phyloP scores from a whole-genome alignment of 2,888 invertebrate species.

The Scaptodrosophila latifasciaeformis region DNA sequence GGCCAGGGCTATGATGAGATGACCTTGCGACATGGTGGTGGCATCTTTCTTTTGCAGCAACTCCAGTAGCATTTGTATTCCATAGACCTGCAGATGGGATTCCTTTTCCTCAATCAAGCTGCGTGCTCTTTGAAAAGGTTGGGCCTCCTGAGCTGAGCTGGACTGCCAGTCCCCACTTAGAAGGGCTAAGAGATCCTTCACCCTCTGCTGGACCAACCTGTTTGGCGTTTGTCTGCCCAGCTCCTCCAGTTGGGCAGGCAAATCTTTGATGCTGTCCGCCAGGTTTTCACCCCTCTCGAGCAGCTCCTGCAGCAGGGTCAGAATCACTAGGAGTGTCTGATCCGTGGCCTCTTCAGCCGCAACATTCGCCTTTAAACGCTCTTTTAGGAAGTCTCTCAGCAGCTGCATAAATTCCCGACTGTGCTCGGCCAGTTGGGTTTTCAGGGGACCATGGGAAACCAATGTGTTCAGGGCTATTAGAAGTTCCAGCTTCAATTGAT shows the following conservation, averaged over 20 bases:
- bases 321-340: constrained; percentile 49
- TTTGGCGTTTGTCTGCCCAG: constrained; percentile 36
- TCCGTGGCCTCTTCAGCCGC: constrained; percentile 34
- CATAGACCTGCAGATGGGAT: constrained; percentile 72
- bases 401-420: constrained; percentile 60
- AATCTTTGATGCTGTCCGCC: constrained; percentile 26
- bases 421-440: constrained; percentile 64
- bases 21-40: constrained; percentile 59
- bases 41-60: constrained; percentile 61
- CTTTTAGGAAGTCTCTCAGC: constrained; percentile 49
- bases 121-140: constrained; percentile 52
- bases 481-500: constrained; percentile 61
- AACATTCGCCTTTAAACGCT: constrained; percentile 10
- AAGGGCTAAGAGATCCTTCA: constrained; percentile 40
- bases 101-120: constrained; percentile 63
- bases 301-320: constrained; percentile 66
- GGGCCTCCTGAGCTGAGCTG: not conserved
- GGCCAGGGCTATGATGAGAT: constrained; percentile 70
- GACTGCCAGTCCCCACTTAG: constrained; percentile 35
- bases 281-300: constrained; percentile 44
- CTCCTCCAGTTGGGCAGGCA: constrained; percentile 34
- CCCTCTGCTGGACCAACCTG: constrained; percentile 44
- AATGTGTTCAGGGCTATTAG: constrained; percentile 67
- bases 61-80: constrained; percentile 69
- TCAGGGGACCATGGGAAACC: constrained; percentile 66